These are phyloP conservation scores for Epinotia nisella DNA, from an alignment of 2,888 invertebrate genomes.

Conservation along the genomic window DNA sequence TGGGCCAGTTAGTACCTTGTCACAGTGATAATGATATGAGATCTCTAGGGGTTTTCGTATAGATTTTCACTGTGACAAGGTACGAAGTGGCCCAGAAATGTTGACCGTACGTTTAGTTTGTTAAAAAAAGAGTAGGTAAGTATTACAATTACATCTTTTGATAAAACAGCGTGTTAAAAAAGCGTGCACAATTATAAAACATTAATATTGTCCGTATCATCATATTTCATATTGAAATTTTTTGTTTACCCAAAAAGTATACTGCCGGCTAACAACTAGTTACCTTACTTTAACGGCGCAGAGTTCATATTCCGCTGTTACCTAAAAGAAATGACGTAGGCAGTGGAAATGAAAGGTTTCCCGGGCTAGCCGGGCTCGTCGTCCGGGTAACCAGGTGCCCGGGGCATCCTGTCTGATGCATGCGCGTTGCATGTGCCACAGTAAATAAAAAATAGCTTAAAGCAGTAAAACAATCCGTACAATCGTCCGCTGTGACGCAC, in stretches of 20 bases:
- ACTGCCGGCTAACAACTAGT: neutral
- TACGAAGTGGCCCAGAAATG: too few species aligned
- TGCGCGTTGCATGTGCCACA: neutral
- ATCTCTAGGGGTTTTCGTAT: too few species aligned
- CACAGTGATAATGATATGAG: too few species aligned
- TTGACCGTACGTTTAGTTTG: neutral
- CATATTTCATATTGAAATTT: neutral
- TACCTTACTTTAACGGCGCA: neutral
- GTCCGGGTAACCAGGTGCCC: constrained; percentile 10
- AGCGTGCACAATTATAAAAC: neutral
- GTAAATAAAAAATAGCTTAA: too few species aligned
- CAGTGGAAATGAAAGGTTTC: constrained; percentile 11
- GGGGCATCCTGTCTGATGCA: constrained; percentile 21
- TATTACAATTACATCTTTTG: too few species aligned
- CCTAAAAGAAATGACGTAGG: constrained; percentile 14
- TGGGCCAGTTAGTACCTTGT: too few species aligned
- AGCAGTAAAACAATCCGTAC: too few species aligned
- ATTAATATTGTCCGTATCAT: neutral
- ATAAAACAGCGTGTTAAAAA: too few species aligned
- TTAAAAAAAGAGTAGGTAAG: too few species aligned
- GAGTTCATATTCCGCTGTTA: neutral
- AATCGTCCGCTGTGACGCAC: too few species aligned
- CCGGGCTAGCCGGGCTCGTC: neutral
- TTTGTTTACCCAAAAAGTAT: constrained; percentile 2
- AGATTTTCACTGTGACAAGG: too few species aligned